Conservation (phyloP, 2,113 vertebrate genomes). For the Ascaphus truei region DNA sequence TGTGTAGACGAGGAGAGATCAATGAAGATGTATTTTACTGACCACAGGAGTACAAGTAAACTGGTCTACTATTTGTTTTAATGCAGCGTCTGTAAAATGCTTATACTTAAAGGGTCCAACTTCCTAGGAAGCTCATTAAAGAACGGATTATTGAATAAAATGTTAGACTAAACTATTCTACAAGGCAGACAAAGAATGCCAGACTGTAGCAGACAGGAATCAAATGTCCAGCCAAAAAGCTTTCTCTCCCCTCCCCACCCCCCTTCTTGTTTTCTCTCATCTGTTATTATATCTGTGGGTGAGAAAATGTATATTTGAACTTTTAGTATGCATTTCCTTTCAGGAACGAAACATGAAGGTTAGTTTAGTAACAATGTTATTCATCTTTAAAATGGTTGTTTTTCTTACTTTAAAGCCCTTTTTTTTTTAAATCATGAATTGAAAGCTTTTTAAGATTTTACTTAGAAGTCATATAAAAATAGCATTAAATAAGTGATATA, state of each 20-base stretch:
- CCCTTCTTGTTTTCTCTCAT: not conserved
- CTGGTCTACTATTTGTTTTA: not conserved
- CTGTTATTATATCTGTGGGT: not conserved
- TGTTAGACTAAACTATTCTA: constrained; percentile 32
- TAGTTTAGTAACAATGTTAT: too few species aligned
- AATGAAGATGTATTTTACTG: not conserved
- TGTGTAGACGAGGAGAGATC: too few species aligned
- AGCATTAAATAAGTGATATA: too few species aligned
- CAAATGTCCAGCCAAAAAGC: constrained; percentile 2
- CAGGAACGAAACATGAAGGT: too few species aligned
- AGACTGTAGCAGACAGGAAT: constrained; percentile 20
- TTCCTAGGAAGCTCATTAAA: constrained; percentile 29
- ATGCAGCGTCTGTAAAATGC: not conserved
- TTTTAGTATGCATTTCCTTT: not conserved
- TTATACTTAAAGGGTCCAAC: not conserved
- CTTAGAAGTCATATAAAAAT: too few species aligned
- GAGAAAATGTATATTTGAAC: not conserved
- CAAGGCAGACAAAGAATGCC: constrained; percentile 14
- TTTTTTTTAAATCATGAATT: too few species aligned
- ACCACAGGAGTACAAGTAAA: not conserved
- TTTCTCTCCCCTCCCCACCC: too few species aligned
- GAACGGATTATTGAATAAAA: constrained; percentile 27
- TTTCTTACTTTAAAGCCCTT: too few species aligned
- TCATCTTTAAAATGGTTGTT: too few species aligned
- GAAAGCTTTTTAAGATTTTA: too few species aligned